These are phyloP conservation scores for Zalophus californianus DNA, from an alignment of 2,797 vertebrate species.

Conservation along the genomic window DNA sequence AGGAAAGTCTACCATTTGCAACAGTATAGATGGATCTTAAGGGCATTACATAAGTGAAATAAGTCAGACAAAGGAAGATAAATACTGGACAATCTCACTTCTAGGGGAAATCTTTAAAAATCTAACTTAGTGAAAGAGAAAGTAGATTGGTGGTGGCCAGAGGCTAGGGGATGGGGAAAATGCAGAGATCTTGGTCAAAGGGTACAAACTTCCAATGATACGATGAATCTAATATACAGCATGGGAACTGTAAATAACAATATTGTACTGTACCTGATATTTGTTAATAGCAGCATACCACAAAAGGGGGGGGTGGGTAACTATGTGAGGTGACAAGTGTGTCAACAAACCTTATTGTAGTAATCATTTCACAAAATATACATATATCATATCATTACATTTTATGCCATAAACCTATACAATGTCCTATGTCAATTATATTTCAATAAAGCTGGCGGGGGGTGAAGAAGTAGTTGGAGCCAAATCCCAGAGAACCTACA, in stretches of 20 bases:
- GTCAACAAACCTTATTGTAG: background rate
- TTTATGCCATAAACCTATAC: background rate
- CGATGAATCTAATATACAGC: background rate
- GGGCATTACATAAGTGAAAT: background rate
- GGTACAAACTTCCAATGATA: background rate
- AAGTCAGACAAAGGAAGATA: background rate
- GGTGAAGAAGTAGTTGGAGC: background rate
- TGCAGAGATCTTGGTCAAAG: background rate
- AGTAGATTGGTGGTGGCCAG: background rate
- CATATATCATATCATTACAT: background rate
- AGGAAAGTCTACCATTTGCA: background rate
- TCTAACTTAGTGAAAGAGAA: background rate
- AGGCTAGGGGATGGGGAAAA: background rate
- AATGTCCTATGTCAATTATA: background rate
- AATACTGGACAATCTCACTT: background rate
- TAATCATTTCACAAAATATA: background rate
- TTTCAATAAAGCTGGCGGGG: background rate
- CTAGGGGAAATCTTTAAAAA: background rate
- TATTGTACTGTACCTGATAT: background rate
- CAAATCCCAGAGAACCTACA: background rate
- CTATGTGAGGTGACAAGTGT: background rate
- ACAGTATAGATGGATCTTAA: background rate
- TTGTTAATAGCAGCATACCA: background rate
- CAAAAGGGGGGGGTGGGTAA: background rate
- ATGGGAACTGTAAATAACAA: background rate